These are phyloP conservation scores for Eubasilissa regina DNA, from an alignment of 1,140 invertebrate species.

Conservation along the genomic window DNA sequence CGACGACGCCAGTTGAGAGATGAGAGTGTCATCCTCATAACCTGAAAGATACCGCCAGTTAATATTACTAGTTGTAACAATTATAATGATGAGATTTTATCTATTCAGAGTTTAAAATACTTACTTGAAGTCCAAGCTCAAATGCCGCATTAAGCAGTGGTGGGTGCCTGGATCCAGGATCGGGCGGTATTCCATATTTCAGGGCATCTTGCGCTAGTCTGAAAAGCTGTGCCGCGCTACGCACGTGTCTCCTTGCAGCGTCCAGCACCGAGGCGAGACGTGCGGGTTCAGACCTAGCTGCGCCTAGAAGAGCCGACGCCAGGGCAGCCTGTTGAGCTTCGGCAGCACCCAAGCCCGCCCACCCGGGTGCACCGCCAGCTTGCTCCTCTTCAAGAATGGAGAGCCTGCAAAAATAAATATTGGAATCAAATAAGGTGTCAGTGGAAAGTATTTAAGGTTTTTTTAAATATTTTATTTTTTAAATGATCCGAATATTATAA, in stretches of 20 bases:
- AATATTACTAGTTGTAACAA: constrained; percentile 43
- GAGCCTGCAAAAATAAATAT: constrained; percentile 70
- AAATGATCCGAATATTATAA: too few relatives aligned
- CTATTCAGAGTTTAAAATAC: neutral
- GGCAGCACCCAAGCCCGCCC: constrained; percentile 77
- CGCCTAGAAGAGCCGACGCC: constrained; percentile 84
- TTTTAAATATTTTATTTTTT: too few relatives aligned
- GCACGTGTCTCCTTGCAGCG: constrained; percentile 85
- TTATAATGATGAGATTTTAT: constrained; percentile 10
- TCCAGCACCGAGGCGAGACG: constrained; percentile 82
- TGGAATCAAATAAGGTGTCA: neutral
- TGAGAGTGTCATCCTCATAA: constrained; percentile 87
- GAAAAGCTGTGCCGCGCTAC: constrained; percentile 87
- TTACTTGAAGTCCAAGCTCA: constrained; percentile 84
- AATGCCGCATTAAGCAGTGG: constrained; percentile 85
- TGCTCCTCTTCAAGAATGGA: constrained; percentile 86
- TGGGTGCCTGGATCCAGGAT: constrained; percentile 80
- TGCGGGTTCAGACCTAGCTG: constrained; percentile 80
- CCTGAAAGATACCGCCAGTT: constrained; percentile 66
- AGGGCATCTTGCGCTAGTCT: constrained; percentile 89
- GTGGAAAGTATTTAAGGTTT: too few relatives aligned
- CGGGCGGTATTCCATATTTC: constrained; percentile 81
- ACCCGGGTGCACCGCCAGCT: constrained; percentile 69
- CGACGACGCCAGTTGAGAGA: constrained; percentile 85
- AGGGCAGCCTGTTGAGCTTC: constrained; percentile 88